phyloP scores from a whole-genome alignment of 1,140 invertebrate species.

The Pseudomyrmex pallidus region DNA sequence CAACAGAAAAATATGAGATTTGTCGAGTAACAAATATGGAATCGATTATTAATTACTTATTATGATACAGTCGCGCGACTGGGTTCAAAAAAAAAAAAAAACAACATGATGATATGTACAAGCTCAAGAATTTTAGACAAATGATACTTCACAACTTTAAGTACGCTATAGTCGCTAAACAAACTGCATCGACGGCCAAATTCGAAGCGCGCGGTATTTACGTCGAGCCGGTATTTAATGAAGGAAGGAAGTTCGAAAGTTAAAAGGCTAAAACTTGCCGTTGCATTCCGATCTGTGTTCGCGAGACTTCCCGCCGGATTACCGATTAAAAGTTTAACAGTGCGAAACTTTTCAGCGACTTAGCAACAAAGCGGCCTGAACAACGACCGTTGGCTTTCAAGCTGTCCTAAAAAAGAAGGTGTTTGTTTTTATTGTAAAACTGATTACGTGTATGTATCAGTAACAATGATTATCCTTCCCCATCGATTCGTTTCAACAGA shows the following conservation, averaged over 20 bases:
- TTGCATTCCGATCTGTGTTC: constrained; percentile 34
- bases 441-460: constrained; percentile 26
- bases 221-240: constrained; percentile 40
- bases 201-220: constrained; percentile 39
- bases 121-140: constrained; percentile 12
- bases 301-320: constrained; percentile 45
- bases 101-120: neutral
- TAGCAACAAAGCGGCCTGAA: constrained; percentile 36
- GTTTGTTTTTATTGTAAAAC: constrained; percentile 10
- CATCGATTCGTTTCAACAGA: constrained; percentile 22
- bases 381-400: neutral
- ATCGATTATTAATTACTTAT: too few relatives aligned
- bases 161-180: neutral
- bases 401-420: neutral
- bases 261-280: constrained; percentile 45
- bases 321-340: constrained; percentile 60
- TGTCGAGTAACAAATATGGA: too few relatives aligned
- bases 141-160: constrained; percentile 13
- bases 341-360: constrained; percentile 48
- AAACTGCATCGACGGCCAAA: constrained; percentile 14
- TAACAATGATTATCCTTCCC: neutral
- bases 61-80: too few relatives aligned
- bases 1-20: neutral
- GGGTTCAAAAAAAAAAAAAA: neutral
- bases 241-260: constrained; percentile 44